These are phyloP conservation scores for Varecia variegata DNA, from an alignment of 2,797 vertebrate species.

Conservation along the genomic window DNA sequence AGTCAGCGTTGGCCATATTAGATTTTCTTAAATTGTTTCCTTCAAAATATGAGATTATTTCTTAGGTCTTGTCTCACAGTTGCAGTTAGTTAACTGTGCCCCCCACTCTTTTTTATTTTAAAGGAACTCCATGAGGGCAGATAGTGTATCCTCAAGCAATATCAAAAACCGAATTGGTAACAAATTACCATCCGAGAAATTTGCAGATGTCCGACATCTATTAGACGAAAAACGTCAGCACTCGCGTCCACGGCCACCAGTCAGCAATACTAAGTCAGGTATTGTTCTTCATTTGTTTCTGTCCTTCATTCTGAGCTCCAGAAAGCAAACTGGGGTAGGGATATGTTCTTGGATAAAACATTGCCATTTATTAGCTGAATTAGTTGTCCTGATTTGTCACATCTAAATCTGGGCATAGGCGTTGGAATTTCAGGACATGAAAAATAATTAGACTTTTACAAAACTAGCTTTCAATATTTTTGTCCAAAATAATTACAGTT, in stretches of 20 bases:
- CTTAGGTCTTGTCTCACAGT: not conserved
- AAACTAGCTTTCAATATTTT: not conserved
- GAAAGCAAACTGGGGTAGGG: not conserved
- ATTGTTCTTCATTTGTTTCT: not conserved
- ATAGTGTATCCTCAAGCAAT: constrained; percentile 85
- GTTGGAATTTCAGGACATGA: constrained; percentile 9
- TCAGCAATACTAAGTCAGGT: constrained; percentile 90
- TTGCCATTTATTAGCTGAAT: not conserved
- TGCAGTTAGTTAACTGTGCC: constrained; percentile 7
- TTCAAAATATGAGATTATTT: not conserved
- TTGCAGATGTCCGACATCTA: constrained; percentile 93
- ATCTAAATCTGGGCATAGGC: not conserved
- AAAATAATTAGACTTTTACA: constrained; percentile 12
- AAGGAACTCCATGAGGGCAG: constrained; percentile 92
- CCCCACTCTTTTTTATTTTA: not conserved
- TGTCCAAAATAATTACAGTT: not conserved
- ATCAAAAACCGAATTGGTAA: constrained; percentile 91
- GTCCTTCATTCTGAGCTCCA: not conserved
- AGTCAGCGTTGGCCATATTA: not conserved
- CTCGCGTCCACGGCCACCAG: constrained; percentile 81
- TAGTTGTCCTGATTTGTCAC: not conserved
- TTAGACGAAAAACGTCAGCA: constrained; percentile 96
- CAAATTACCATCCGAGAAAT: constrained; percentile 89
- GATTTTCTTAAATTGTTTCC: not conserved
- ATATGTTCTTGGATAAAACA: not conserved